Conservation (phyloP, 2,888 invertebrate genomes). For the Eupithecia insigniata region DNA sequence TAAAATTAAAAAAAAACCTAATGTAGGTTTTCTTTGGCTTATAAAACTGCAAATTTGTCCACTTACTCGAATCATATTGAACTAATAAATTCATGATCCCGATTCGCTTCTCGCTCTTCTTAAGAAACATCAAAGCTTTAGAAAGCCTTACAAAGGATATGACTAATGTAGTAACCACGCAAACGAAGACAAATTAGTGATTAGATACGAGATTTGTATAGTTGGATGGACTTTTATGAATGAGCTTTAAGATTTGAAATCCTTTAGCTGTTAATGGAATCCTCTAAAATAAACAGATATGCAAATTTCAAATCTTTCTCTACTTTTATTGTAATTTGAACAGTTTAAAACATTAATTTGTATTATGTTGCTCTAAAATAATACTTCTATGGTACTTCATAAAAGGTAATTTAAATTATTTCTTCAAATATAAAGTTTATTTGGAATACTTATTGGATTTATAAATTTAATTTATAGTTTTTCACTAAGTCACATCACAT, state of each 20-base stretch:
- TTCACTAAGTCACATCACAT: too few species aligned
- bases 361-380: too few species aligned
- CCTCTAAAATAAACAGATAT: conserved; percentile 37
- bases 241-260: conserved; percentile 34
- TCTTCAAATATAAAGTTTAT: too few species aligned
- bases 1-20: neutral
- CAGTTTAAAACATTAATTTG: too few species aligned
- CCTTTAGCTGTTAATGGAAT: conserved; percentile 41
- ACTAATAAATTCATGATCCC: neutral
- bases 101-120: conserved; percentile 28
- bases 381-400: too few species aligned
- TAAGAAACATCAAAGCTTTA: conserved; percentile 14
- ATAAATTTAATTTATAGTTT: too few species aligned
- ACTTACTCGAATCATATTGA: neutral
- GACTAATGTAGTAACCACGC: conserved; percentile 61
- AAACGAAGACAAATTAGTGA: conserved; percentile 67
- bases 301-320: too few species aligned
- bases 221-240: conserved; percentile 30
- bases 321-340: too few species aligned
- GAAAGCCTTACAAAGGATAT: conserved; percentile 56
- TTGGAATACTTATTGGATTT: too few species aligned
- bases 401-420: too few species aligned
- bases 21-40: neutral
- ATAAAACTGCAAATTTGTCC: neutral
- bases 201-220: conserved; percentile 53